Evolutionary conservation across 2,113 vertebrate genomes (phyloP).

Genomic region (Gracilinanus agilis): DNA sequence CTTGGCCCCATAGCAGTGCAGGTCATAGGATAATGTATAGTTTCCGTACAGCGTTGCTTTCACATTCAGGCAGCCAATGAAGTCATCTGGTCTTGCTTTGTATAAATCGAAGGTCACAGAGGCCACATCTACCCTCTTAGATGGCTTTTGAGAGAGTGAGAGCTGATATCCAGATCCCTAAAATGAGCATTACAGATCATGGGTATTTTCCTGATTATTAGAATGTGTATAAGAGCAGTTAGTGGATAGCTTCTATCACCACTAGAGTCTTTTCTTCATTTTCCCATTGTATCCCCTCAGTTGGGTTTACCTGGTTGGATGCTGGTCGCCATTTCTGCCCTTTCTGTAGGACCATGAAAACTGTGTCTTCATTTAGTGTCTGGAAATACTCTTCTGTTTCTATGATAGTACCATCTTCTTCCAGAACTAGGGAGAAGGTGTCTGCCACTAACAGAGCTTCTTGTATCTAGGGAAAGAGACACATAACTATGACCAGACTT

Average conservation of each 20-base stretch:
- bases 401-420: constrained; percentile 93
- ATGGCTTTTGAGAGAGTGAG: constrained; percentile 73
- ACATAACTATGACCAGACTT: not conserved
- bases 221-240: not conserved
- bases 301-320: constrained; percentile 76
- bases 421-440: constrained; percentile 88
- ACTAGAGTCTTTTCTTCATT: not conserved
- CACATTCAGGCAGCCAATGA: constrained; percentile 94
- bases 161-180: constrained; percentile 78
- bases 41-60: constrained; percentile 94
- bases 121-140: constrained; percentile 91
- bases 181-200: not conserved
- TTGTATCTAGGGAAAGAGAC: constrained; percentile 81
- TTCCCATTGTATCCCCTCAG: not conserved
- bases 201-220: not conserved
- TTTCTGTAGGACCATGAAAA: constrained; percentile 91
- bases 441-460: constrained; percentile 79
- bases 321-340: constrained; percentile 89
- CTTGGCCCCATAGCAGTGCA: constrained; percentile 91
- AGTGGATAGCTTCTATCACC: not conserved
- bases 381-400: constrained; percentile 94
- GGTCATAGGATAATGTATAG: constrained; percentile 93
- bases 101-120: constrained; percentile 94
- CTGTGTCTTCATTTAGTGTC: constrained; percentile 87
- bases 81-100: constrained; percentile 92